Evolutionary conservation across 2,888 invertebrate genomes (phyloP), one percentile per base, ranked within the genome.

Genomic region (Caradrina kadenii): DNA sequence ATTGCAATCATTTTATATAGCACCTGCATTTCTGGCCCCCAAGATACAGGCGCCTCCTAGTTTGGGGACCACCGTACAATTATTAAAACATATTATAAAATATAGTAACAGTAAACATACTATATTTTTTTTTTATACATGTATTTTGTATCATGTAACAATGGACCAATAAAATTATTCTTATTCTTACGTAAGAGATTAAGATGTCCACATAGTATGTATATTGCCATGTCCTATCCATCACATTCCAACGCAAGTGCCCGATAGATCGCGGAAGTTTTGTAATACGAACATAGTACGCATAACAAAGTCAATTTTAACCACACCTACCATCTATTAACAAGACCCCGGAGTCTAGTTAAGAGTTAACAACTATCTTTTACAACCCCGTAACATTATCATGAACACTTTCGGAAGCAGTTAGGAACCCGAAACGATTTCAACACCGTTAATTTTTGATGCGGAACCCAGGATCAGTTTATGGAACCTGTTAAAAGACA

Each of bases 331-430:
- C 15, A 56, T 48, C 48, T 50, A 42, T 65, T 49, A 58, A 58
- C 45, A 22, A 22, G 79, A 39, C 62, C 56, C 73, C 42, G 11
- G 63, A 73, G 63, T 19, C 22, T 39, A 62, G 39, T 72, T 78
- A 72, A 26, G 50, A 52, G 48, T 55, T 45, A 69, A 69, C 59
- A 69, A 60, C 45, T 60, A 77, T 60, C 79, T 42, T 73, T 79
- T 73, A 79, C 48, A 53, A 17, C 22, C 63, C 22, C 31, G 70
- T 58, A 76, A 76, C 58, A 49, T 69, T 70, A 77, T 72, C 71
- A 54, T 6, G 1, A 54, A 35, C 49, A 59, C 49, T 72, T 77
- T 72, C 22, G 39, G 31, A 15, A 77, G 58, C 56, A 22, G 56
- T 61, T 62, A 21, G 48, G 31, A 73, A 73, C 52, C 73, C 48